A percentile compares a stretch with the other conserved stretches of the same genome.
phyloP scores from a whole-genome alignment of 2,888 invertebrate genomes.

The Cinara cedri region DNA sequence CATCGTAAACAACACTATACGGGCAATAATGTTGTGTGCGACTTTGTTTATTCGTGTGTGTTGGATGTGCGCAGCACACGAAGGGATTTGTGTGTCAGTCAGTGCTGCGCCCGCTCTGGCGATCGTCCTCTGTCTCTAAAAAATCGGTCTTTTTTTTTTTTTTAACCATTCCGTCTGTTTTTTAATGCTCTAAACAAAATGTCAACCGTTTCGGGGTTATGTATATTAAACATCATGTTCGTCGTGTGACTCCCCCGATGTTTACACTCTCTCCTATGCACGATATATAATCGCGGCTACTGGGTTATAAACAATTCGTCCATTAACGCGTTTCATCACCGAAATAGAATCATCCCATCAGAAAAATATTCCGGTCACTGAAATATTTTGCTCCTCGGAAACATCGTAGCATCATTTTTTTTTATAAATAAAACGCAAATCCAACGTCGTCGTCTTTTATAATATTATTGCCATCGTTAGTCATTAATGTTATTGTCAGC shows the following conservation, averaged over 20 bases:
- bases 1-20: conserved; percentile 22
- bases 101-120: conserved; percentile 51
- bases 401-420: background rate
- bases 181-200: conserved; percentile 56
- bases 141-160: background rate
- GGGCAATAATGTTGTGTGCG: conserved; percentile 47
- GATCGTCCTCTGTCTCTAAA: conserved; percentile 50
- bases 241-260: conserved; percentile 32
- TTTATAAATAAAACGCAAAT: conserved; percentile 19
- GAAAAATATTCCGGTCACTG: conserved; percentile 11
- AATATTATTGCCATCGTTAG: no score
- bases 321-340: conserved; percentile 37
- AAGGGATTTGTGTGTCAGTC: conserved; percentile 50
- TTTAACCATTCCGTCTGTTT: conserved; percentile 29
- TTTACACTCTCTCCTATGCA: conserved; percentile 23
- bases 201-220: conserved; percentile 47
- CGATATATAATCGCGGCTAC: conserved; percentile 12
- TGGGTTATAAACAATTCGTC: conserved; percentile 51
- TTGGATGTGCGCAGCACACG: background rate
- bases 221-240: conserved; percentile 39
- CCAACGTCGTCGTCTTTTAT: background rate
- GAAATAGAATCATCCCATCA: conserved; percentile 42
- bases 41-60: conserved; percentile 52
- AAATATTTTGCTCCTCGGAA: background rate
- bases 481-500: no score